phyloP scores from a whole-genome alignment of 2,113 vertebrate species.

The Hemiprocne comata region DNA sequence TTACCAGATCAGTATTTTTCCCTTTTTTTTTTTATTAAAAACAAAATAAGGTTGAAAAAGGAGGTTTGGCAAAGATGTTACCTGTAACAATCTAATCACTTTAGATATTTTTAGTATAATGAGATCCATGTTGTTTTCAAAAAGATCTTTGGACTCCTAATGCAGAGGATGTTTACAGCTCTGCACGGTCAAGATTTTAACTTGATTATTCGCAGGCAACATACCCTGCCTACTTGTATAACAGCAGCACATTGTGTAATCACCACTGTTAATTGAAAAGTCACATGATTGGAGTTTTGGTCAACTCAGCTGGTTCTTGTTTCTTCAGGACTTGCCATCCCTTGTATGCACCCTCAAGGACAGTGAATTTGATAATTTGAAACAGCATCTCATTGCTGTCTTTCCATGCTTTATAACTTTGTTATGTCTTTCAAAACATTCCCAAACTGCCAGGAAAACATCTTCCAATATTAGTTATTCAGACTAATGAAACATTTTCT shows the following conservation, averaged over 20 bases:
- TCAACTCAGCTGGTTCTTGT: not conserved
- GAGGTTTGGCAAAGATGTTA: not conserved
- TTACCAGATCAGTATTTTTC: not conserved
- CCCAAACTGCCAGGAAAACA: not conserved
- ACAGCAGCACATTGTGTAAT: conserved; percentile 26
- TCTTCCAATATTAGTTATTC: not conserved
- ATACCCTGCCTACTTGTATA: not conserved
- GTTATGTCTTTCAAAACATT: not conserved
- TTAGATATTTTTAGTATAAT: conserved; percentile 15
- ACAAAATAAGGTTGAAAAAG: not conserved
- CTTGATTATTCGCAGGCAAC: conserved; percentile 53
- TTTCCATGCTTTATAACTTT: not conserved
- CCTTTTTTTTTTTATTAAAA: not conserved
- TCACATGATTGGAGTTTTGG: not conserved
- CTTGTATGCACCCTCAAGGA: not conserved
- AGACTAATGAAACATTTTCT: not conserved
- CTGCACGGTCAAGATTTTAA: not conserved
- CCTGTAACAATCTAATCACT: not conserved
- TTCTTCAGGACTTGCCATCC: not conserved
- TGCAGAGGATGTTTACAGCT: conserved; percentile 37
- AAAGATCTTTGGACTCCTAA: not conserved
- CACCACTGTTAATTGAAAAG: not conserved
- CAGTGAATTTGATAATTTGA: not conserved
- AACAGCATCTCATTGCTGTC: not conserved
- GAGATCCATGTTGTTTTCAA: not conserved